A percentile compares a stretch with the other conserved stretches of the same genome.
Conservation (phyloP, 2,888 invertebrate species). For the Altica lythri region DNA sequence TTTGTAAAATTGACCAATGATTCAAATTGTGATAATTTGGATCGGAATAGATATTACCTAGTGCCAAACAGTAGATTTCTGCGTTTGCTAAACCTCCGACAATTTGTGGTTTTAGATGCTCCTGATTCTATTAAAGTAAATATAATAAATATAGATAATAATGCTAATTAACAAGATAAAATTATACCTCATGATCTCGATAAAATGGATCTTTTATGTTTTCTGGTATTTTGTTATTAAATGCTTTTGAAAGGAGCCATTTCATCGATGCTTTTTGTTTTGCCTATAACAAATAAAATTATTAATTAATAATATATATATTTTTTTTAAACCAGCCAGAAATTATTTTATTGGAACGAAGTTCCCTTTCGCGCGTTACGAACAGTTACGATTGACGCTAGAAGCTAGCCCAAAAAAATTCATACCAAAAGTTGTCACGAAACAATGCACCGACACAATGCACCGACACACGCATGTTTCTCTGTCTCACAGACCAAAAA, state of each 20-base stretch:
- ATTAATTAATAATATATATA: neutral
- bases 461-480: too few species aligned
- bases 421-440: slow-evolving; percentile 7
- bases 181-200: slow-evolving; percentile 83
- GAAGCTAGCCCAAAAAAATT: too few species aligned
- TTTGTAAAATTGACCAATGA: slow-evolving; percentile 94
- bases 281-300: slow-evolving; percentile 72
- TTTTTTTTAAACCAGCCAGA: too few species aligned
- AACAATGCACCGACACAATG: too few species aligned
- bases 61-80: slow-evolving; percentile 90
- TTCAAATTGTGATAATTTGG: slow-evolving; percentile 95
- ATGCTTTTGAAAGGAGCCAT: slow-evolving; percentile 96
- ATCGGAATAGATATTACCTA: slow-evolving; percentile 95
- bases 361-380: too few species aligned
- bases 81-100: slow-evolving; percentile 90
- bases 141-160: neutral
- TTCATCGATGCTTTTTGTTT: slow-evolving; percentile 94
- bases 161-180: neutral
- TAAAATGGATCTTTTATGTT: slow-evolving; percentile 94
- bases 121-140: slow-evolving; percentile 73
- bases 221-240: slow-evolving; percentile 91
- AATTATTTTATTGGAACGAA: too few species aligned
- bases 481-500: too few species aligned
- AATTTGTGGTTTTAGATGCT: slow-evolving; percentile 91
- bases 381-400: too few species aligned